phyloP scores from a whole-genome alignment of 2,797 vertebrate species.

The Thripadectes ignobilis region DNA sequence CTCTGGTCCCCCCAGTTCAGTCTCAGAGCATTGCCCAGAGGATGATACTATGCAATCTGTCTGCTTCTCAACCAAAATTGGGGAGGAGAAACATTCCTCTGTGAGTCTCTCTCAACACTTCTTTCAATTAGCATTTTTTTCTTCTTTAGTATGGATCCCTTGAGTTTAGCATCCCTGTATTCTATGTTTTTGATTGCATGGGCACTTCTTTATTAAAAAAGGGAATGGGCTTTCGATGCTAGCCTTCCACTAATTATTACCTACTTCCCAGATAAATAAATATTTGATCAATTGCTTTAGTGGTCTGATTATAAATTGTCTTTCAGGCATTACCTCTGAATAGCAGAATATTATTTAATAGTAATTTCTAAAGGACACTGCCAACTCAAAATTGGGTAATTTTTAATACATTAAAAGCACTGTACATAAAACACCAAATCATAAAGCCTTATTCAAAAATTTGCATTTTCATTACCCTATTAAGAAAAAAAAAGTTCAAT shows the following conservation, averaged over 20 bases:
- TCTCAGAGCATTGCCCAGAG: background rate
- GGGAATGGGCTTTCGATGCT: background rate
- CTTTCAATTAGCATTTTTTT: conserved; percentile 25
- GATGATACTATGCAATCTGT: background rate
- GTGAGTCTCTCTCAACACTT: background rate
- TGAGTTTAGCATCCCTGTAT: conserved; percentile 12
- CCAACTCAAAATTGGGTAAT: background rate
- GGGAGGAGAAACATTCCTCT: background rate
- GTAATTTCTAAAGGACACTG: background rate
- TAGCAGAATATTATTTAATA: background rate
- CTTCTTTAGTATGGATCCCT: conserved; percentile 20
- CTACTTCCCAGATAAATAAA: conserved; percentile 43
- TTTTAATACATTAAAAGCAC: background rate
- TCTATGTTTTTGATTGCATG: conserved; percentile 11
- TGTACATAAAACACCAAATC: background rate
- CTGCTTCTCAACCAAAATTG: conserved; percentile 25
- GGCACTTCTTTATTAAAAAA: conserved; percentile 7
- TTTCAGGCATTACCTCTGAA: background rate
- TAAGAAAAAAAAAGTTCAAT: background rate
- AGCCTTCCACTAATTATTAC: conserved; percentile 41
- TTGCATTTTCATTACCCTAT: background rate
- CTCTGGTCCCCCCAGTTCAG: background rate
- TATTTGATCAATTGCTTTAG: conserved; percentile 38
- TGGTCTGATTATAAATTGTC: conserved; percentile 8
- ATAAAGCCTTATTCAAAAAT: background rate